These are phyloP conservation scores for Chaetodon trifascialis DNA, from an alignment of 2,113 vertebrate genomes.

Conservation along the genomic window DNA sequence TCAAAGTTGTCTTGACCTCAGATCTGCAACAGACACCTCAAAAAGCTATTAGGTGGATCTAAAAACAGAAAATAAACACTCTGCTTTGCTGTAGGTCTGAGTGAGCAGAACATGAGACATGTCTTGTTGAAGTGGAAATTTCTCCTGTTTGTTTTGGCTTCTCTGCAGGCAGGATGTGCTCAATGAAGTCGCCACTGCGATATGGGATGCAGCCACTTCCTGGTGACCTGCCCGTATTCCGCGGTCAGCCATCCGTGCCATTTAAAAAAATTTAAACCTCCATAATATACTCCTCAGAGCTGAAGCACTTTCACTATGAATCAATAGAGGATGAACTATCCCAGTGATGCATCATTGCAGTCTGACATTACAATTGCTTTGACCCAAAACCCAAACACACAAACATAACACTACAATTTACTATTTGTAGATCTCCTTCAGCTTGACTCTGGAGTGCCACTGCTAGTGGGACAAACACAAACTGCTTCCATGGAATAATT, in stretches of 20 bases:
- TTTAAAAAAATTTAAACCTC: conserved; percentile 15
- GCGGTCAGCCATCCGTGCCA: not conserved
- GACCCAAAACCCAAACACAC: conserved; percentile 21
- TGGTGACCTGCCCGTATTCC: conserved; percentile 49
- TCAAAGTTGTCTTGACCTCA: conserved; percentile 4
- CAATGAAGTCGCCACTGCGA: conserved; percentile 38
- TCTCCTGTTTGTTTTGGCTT: conserved; percentile 64
- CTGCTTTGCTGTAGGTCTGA: not conserved
- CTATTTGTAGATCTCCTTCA: conserved; percentile 14
- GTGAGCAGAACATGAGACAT: conserved; percentile 18
- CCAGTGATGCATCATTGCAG: conserved; percentile 2
- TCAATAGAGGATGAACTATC: not conserved
- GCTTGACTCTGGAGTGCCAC: not conserved
- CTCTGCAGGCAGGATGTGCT: conserved; percentile 68
- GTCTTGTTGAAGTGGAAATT: conserved; percentile 45
- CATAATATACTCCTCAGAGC: not conserved
- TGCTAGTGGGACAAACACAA: not conserved
- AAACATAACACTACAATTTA: conserved; percentile 26
- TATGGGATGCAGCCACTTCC: conserved; percentile 69
- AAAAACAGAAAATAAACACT: conserved; percentile 17
- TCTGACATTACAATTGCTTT: not conserved
- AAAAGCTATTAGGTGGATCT: not conserved
- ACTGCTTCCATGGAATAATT: not conserved
- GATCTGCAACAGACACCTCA: not conserved
- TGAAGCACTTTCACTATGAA: not conserved